A percentile compares a stretch with the other conserved stretches of the same genome.
phyloP scores from a whole-genome alignment of 1,140 invertebrate species.

The Penaeus chinensis region DNA sequence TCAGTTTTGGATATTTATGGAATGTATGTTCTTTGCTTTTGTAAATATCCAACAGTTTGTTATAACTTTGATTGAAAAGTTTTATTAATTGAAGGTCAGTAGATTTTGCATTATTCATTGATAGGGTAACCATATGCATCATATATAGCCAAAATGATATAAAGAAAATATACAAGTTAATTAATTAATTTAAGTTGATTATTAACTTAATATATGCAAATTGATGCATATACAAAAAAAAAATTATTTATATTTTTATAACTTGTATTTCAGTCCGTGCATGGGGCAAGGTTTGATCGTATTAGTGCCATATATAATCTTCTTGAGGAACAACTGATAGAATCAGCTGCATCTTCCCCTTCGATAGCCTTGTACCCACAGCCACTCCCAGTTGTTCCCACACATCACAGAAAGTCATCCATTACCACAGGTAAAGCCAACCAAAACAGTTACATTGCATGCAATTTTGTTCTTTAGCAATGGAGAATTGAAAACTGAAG shows the following conservation, averaged over 20 bases:
- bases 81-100: too few relatives aligned
- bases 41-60: background rate
- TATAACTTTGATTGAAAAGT: background rate
- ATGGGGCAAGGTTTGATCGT: conserved; percentile 91
- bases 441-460: too few relatives aligned
- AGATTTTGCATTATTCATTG: too few relatives aligned
- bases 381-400: conserved; percentile 68
- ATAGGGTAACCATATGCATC: too few relatives aligned
- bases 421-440: conserved; percentile 50
- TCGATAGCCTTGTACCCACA: conserved; percentile 64
- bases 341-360: conserved; percentile 46
- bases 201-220: background rate
- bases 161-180: too few relatives aligned
- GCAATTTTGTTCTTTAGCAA: too few relatives aligned
- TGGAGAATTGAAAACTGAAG: too few relatives aligned
- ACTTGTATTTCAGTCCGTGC: conserved; percentile 76
- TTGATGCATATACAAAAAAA: background rate
- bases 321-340: conserved; percentile 75
- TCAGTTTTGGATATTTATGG: too few relatives aligned
- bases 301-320: conserved; percentile 97
- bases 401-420: conserved; percentile 68
- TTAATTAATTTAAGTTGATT: background rate
- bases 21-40: too few relatives aligned
- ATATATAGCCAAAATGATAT: too few relatives aligned
- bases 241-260: conserved; percentile 55